Evolutionary conservation across 2,797 vertebrate genomes (phyloP).

Genomic region (Amazona finschi): DNA sequence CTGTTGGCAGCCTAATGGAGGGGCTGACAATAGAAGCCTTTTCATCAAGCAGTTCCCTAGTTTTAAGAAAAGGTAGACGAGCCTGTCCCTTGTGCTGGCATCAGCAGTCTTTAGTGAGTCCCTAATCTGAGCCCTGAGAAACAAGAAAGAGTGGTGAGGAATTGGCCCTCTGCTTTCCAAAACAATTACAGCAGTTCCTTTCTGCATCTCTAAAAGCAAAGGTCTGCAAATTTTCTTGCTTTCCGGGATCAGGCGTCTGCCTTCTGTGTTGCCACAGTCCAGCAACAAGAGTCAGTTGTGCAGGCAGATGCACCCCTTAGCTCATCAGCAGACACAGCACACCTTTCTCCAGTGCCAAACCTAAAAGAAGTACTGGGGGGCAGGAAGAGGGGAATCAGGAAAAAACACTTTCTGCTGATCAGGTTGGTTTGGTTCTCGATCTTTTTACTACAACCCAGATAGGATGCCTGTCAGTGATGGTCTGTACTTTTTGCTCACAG

Average conservation of each 20-base stretch:
- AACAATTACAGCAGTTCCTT: neutral
- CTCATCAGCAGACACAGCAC: neutral
- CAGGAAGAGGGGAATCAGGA: neutral
- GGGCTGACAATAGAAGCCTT: conserved; percentile 35
- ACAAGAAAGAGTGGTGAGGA: neutral
- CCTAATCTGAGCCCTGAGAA: neutral
- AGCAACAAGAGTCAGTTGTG: neutral
- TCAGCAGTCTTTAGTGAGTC: neutral
- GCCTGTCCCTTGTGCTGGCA: conserved; percentile 14
- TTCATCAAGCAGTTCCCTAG: neutral
- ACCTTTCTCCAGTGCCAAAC: neutral
- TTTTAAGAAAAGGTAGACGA: conserved; percentile 14
- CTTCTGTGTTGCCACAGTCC: too few species aligned
- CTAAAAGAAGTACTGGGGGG: neutral
- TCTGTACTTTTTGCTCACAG: neutral
- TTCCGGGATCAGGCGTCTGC: neutral
- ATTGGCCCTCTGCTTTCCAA: neutral
- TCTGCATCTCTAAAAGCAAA: neutral
- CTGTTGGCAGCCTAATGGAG: neutral
- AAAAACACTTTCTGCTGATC: neutral
- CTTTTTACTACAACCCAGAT: neutral
- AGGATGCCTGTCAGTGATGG: neutral
- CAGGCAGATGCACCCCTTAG: neutral
- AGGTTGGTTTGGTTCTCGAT: neutral
- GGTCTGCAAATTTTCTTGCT: neutral